Evolutionary conservation across 37 sponge, comb jelly and placozoan species (phyloP).

Genomic region (Lycopodina hypogea): DNA sequence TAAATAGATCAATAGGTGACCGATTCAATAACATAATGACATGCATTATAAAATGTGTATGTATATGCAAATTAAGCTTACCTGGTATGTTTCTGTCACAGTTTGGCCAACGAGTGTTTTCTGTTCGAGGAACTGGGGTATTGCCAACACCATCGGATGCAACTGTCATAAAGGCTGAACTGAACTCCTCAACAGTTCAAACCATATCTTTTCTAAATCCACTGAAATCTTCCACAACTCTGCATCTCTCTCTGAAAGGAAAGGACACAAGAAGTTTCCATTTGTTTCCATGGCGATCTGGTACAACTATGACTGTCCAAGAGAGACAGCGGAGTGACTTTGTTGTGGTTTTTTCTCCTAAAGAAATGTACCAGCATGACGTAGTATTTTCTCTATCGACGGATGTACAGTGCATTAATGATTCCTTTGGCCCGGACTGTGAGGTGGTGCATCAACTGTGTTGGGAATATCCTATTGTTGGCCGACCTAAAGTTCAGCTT

Average conservation of each 20-base stretch:
- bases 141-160: slow-evolving; percentile 28
- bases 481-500: slow-evolving; percentile 23
- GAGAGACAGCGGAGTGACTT: slow-evolving; percentile 53
- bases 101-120: slow-evolving; percentile 61
- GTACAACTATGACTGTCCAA: slow-evolving; percentile 21
- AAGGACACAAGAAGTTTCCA: slow-evolving; percentile 36
- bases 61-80: too few species aligned
- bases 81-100: too few species aligned
- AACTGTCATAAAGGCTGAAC: slow-evolving; percentile 21
- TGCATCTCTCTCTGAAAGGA: slow-evolving; percentile 25
- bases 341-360: slow-evolving; percentile 63
- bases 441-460: neutral
- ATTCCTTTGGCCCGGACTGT: too few species aligned
- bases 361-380: slow-evolving; percentile 35
- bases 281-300: slow-evolving; percentile 42
- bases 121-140: slow-evolving; percentile 45
- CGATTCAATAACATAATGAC: too few species aligned
- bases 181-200: slow-evolving; percentile 40
- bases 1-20: too few species aligned
- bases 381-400: slow-evolving; percentile 16
- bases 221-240: slow-evolving; percentile 42
- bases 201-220: slow-evolving; percentile 76
- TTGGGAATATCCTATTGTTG: slow-evolving; percentile 54
- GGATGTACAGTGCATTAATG: neutral
- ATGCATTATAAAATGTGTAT: too few species aligned